Percentiles rank a stretch among this genome's conserved stretches.
phyloP scores from a whole-genome alignment of 2,113 vertebrate species.

The Notiomystis cincta region DNA sequence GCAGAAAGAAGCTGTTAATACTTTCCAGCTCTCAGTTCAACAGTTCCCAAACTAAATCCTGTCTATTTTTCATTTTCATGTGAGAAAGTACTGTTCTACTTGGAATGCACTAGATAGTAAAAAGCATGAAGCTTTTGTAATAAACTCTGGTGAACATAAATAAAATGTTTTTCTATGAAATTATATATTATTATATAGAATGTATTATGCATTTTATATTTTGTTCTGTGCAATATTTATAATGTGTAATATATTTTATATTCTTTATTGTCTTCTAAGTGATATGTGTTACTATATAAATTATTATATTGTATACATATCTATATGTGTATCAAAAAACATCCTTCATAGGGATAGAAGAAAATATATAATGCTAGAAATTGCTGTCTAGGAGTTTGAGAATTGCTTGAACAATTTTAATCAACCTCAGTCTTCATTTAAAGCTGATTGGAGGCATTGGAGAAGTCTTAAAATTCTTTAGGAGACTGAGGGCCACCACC shows the following conservation, averaged over 20 bases:
- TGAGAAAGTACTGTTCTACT: neutral
- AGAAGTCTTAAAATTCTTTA: neutral
- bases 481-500: neutral
- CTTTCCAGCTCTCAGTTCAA: neutral
- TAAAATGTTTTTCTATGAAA: neutral
- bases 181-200: neutral
- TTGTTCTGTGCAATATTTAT: neutral
- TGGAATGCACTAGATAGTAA: neutral
- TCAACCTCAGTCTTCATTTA: neutral
- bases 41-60: neutral
- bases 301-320: neutral
- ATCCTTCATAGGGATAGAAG: neutral
- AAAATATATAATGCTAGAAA: neutral
- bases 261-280: neutral
- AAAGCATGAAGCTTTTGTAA: neutral
- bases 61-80: neutral
- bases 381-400: neutral
- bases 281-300: neutral
- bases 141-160: neutral
- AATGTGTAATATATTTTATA: neutral
- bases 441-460: neutral
- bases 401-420: neutral
- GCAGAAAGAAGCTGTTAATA: neutral
- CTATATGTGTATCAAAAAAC: neutral
- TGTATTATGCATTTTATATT: neutral